A percentile compares a stretch with the other conserved stretches of the same genome.
Evolutionary conservation across 2,113 vertebrate species (phyloP).

Genomic region (Morone chrysops): DNA sequence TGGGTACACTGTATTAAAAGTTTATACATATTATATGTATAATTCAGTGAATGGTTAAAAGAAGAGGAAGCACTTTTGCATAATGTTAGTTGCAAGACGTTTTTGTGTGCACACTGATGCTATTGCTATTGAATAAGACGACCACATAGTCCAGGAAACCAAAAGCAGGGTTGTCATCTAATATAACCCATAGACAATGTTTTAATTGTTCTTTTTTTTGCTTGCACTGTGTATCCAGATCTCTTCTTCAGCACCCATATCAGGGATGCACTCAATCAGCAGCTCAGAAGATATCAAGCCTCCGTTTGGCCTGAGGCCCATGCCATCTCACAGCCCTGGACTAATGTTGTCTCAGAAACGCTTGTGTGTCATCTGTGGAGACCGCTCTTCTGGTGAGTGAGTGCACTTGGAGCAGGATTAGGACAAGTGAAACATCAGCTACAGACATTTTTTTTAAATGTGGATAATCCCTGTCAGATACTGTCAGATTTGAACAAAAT

Average conservation of each 20-base stretch:
- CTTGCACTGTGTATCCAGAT: conserved; percentile 78
- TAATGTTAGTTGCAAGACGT: neutral
- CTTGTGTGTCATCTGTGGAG: conserved; percentile 93
- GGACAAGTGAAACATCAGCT: conserved; percentile 22
- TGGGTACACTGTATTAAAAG: neutral
- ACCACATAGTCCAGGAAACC: neutral
- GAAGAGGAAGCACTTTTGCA: neutral
- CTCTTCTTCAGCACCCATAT: conserved; percentile 89
- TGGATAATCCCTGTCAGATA: conserved; percentile 1
- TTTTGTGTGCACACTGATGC: neutral
- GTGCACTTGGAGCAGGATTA: conserved; percentile 17
- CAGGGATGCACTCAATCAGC: conserved; percentile 90
- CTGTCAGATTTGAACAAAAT: neutral
- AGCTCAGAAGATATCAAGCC: conserved; percentile 93
- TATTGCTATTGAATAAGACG: no score
- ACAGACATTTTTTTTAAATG: neutral
- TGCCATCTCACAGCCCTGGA: conserved; percentile 87
- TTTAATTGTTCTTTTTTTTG: neutral
- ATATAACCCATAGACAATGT: neutral
- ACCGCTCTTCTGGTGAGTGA: conserved; percentile 91
- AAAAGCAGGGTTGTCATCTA: neutral
- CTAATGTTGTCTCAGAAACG: conserved; percentile 89
- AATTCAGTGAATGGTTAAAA: neutral
- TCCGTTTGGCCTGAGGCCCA: conserved; percentile 88
- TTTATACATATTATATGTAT: neutral